Evolutionary conservation across 2,113 vertebrate genomes (phyloP).

Genomic region (Canis aureus): DNA sequence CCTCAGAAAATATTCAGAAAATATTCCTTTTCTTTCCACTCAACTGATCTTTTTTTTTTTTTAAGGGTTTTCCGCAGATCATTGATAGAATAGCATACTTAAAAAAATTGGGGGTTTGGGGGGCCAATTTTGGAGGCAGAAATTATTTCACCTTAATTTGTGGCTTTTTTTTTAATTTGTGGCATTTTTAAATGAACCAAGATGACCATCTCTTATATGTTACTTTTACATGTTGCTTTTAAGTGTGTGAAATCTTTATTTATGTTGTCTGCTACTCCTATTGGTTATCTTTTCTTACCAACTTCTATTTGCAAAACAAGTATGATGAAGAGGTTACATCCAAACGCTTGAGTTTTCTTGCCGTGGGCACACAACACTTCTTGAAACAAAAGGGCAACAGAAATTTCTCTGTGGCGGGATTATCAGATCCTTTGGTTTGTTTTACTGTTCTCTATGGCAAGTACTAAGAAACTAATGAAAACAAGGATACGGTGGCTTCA

Average conservation of each 20-base stretch:
- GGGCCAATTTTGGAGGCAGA: not conserved
- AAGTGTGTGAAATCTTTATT: not conserved
- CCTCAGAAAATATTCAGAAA: not conserved
- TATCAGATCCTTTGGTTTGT: fast-evolving
- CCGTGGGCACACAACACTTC: fast-evolving
- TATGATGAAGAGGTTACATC: not conserved
- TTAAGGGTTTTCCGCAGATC: not conserved
- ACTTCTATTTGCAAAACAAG: not conserved
- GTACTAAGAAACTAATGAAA: not conserved
- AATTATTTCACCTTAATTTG: not conserved
- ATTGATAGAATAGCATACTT: not conserved
- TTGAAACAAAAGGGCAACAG: not conserved
- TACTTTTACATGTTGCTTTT: not conserved
- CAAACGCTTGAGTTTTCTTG: not conserved
- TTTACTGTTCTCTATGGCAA: not conserved
- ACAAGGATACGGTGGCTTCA: not conserved
- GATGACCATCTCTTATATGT: not conserved
- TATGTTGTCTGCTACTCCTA: not conserved
- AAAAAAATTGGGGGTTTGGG: not conserved
- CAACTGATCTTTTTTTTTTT: not conserved
- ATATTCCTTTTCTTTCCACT: not conserved
- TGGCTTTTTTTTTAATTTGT: not conserved
- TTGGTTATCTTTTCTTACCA: not conserved
- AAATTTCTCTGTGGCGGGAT: fast-evolving
- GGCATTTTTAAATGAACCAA: not conserved